Evolutionary conservation across 2,113 vertebrate genomes (phyloP), one percentile per base, ranked within the genome.

Genomic region (Catagonus wagneri): DNA sequence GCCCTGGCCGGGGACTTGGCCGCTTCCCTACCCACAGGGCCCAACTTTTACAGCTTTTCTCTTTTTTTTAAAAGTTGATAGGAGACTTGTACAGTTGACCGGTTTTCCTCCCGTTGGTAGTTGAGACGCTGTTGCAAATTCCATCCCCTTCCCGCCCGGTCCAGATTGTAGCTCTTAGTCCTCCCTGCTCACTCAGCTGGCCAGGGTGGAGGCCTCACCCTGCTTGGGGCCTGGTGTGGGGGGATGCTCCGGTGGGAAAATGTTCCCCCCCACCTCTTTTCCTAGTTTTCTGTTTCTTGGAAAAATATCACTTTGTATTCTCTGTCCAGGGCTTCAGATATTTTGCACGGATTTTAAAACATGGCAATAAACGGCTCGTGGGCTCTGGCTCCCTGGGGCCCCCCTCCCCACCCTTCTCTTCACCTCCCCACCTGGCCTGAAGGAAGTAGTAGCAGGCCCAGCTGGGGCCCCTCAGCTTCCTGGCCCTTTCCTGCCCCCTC

Each of bases 331-430:
- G 97, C 96, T 95, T 98, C 97, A 96, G 96, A 92, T 98, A 98
- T 98, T 98, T 98, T 98, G 98, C 98, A 98, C 98, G 98, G 98
- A 97, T 98, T 98, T 98, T 95, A 98, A 98, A 98, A 98, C 97
- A 98, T 98, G 98, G 98, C 98, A 98, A 98, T 98, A 98, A 98
- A 97, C 95, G 97, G 98, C 98, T 98, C 96, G 96, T 96, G 96
- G 98, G 98, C 98, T 97, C 98, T 96, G 17, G 98, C 96, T 98
- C 97, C 98, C 96, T 97, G 97, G 96, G 98, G 91, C 97, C 96
- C 97, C 54, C 74, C 56, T 85, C 89, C 91, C 89, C 32, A 44
- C 91, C 92, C 94, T 80, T 95, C 94, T 96, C 94, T 95, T 63
- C 17, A 81, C 56, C 54, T 95, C n/a, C 86, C 81, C 39, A 71